These are phyloP conservation scores for Acrossocheilus fasciatus DNA, from an alignment of 2,797 vertebrate genomes.

Conservation along the genomic window DNA sequence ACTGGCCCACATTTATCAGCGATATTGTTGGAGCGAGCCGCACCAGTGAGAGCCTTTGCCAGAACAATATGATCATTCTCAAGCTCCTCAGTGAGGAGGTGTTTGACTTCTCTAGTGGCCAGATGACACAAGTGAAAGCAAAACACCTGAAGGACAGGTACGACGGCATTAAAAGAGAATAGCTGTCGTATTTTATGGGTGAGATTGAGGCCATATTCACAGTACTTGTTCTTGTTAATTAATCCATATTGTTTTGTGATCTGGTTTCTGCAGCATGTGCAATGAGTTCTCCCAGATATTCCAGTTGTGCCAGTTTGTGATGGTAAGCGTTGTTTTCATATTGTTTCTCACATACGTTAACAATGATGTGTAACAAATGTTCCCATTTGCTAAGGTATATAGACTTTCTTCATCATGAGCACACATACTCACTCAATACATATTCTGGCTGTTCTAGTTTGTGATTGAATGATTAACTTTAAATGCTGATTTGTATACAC, in stretches of 20 bases:
- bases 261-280: conserved; percentile 86
- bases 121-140: conserved; percentile 99
- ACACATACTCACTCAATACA: background rate
- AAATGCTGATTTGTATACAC: background rate
- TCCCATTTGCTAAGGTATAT: background rate
- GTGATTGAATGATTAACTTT: background rate
- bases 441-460: background rate
- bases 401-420: background rate
- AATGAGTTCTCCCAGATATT: conserved; percentile 99
- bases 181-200: background rate
- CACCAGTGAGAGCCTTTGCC: conserved; percentile 97
- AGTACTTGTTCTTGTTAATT: background rate
- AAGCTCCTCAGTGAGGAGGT: conserved; percentile 98
- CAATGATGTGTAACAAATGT: background rate
- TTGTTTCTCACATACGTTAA: background rate
- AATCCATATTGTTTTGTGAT: background rate
- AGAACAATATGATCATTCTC: conserved; percentile 99
- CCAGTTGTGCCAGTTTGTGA: conserved; percentile 98
- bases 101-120: conserved; percentile 98
- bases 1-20: conserved; percentile 99
- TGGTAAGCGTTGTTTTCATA: conserved; percentile 80
- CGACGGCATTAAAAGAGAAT: background rate
- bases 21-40: conserved; percentile 98
- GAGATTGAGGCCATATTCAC: background rate
- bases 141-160: conserved; percentile 99